These are phyloP conservation scores for Noctuana brunneofusca DNA, from an alignment of 2,888 invertebrate genomes.

Conservation along the genomic window DNA sequence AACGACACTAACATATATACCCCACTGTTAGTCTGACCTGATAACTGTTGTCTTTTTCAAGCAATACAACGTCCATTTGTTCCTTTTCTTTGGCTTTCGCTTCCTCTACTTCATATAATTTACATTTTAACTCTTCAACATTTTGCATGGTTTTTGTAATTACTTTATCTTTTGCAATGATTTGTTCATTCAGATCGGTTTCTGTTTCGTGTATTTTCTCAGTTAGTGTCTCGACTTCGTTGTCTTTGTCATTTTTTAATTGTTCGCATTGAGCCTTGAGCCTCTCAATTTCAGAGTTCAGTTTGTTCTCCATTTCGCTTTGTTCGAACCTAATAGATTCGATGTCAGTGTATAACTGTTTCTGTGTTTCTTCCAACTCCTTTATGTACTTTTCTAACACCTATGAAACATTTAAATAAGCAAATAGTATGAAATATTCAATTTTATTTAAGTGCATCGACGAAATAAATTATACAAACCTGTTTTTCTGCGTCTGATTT, in stretches of 20 bases:
- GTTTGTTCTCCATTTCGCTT: slow-evolving; percentile 44
- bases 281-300: slow-evolving; percentile 51
- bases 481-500: slow-evolving; percentile 55
- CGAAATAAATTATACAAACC: slow-evolving; percentile 55
- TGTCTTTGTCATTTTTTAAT: slow-evolving; percentile 50
- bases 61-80: slow-evolving; percentile 48
- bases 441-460: background rate
- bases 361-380: slow-evolving; percentile 48
- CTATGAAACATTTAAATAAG: slow-evolving; percentile 51
- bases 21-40: slow-evolving; percentile 65
- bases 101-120: slow-evolving; percentile 53
- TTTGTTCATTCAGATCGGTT: slow-evolving; percentile 43
- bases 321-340: slow-evolving; percentile 38
- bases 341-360: slow-evolving; percentile 44
- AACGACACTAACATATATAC: slow-evolving; percentile 39
- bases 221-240: slow-evolving; percentile 52
- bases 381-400: slow-evolving; percentile 54
- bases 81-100: slow-evolving; percentile 57
- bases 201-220: slow-evolving; percentile 50
- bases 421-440: slow-evolving; percentile 17
- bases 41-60: slow-evolving; percentile 57
- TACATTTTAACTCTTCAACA: slow-evolving; percentile 48
- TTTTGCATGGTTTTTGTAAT: slow-evolving; percentile 48
- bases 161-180: slow-evolving; percentile 50
- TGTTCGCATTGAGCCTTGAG: slow-evolving; percentile 49